A percentile compares a stretch with the other conserved stretches of the same genome.
These are phyloP conservation scores for Columba livia DNA, from an alignment of 2,113 vertebrate genomes.

Conservation along the genomic window DNA sequence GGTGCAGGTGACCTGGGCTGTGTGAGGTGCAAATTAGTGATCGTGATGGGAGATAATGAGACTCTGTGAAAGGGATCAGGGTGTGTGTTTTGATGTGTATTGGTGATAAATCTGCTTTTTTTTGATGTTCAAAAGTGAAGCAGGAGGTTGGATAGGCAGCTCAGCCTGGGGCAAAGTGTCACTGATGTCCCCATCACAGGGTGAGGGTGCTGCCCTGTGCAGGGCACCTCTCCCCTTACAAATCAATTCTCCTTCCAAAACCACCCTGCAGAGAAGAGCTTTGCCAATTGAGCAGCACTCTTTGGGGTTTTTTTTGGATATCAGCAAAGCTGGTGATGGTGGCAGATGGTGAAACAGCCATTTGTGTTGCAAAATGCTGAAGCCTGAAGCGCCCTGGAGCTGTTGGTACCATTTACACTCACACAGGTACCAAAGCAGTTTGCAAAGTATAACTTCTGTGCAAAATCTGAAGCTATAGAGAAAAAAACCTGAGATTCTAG, in stretches of 20 bases:
- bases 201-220: too few relatives aligned
- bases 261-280: not conserved
- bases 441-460: not conserved
- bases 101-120: not conserved
- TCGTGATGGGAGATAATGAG: accelerated
- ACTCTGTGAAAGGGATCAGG: accelerated
- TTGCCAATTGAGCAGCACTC: accelerated
- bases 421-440: not conserved
- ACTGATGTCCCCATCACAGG: too few relatives aligned
- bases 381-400: not conserved
- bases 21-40: not conserved
- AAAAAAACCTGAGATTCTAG: not conserved
- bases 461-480: not conserved
- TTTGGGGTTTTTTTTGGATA: too few relatives aligned
- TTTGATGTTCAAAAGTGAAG: not conserved
- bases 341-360: not conserved
- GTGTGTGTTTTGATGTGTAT: not conserved
- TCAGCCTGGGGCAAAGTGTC: not conserved
- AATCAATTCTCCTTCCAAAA: not conserved
- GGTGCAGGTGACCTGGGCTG: not conserved
- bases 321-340: not conserved
- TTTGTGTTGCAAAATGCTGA: not conserved
- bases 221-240: not conserved
- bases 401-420: too few relatives aligned
- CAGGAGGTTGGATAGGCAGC: not conserved